Conservation (phyloP, 2,888 invertebrate species). For the Philaethria dido region DNA sequence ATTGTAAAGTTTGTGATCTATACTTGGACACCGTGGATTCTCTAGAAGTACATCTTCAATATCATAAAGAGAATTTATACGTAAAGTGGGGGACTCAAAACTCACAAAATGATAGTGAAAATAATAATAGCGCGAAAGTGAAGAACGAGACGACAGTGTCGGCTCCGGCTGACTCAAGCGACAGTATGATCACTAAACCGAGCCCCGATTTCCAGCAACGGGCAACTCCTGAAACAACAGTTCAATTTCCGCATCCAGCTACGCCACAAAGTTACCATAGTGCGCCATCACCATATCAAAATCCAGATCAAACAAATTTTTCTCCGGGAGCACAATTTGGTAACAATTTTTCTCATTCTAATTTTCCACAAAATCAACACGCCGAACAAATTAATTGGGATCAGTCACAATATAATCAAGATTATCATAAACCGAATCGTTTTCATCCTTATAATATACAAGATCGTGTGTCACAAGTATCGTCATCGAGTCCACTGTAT, state of each 20-base stretch:
- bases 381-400: slow-evolving; percentile 79
- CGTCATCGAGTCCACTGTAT: slow-evolving; percentile 82
- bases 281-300: slow-evolving; percentile 87
- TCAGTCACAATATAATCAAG: slow-evolving; percentile 75
- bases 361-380: slow-evolving; percentile 79
- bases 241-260: slow-evolving; percentile 85
- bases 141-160: slow-evolving; percentile 85
- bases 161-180: slow-evolving; percentile 90
- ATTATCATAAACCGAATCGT: slow-evolving; percentile 72
- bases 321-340: slow-evolving; percentile 82
- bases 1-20: slow-evolving; percentile 90
- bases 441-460: slow-evolving; percentile 82
- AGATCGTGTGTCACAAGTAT: slow-evolving; percentile 81
- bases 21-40: slow-evolving; percentile 90
- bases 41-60: slow-evolving; percentile 90
- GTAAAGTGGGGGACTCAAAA: slow-evolving; percentile 88
- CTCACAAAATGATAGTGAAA: slow-evolving; percentile 84
- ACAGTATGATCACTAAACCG: slow-evolving; percentile 85
- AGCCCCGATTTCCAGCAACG: slow-evolving; percentile 84
- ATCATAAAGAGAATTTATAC: slow-evolving; percentile 90
- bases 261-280: slow-evolving; percentile 87
- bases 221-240: slow-evolving; percentile 83
- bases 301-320: slow-evolving; percentile 83
- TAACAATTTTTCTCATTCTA: slow-evolving; percentile 77
- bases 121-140: slow-evolving; percentile 86